phyloP scores from a whole-genome alignment of 2,888 invertebrate genomes.

The Hypomecis atomaria region DNA sequence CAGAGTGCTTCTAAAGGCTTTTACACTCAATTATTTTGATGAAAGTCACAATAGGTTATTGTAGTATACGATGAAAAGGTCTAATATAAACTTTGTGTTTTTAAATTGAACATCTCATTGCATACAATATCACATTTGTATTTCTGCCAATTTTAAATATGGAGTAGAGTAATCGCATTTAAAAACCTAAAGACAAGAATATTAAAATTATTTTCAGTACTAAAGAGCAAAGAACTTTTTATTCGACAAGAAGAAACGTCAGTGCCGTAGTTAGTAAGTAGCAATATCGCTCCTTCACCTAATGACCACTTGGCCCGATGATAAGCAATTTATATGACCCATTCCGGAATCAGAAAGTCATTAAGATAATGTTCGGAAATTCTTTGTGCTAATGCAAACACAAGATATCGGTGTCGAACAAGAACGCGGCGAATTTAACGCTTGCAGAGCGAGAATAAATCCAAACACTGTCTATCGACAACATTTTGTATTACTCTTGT shows the following conservation, averaged over 20 bases:
- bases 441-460: slow-evolving; percentile 36
- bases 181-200: too few relatives aligned
- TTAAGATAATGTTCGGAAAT: slow-evolving; percentile 70
- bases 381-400: slow-evolving; percentile 54
- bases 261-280: slow-evolving; percentile 22
- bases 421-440: slow-evolving; percentile 40
- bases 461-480: slow-evolving; percentile 50
- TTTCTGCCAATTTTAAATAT: too few relatives aligned
- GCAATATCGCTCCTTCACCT: slow-evolving; percentile 56
- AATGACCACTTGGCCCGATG: slow-evolving; percentile 62
- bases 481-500: slow-evolving; percentile 65
- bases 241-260: slow-evolving; percentile 2
- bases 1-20: slow-evolving; percentile 36
- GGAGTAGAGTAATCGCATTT: too few relatives aligned
- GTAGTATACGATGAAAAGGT: not conserved
- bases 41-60: slow-evolving; percentile 7
- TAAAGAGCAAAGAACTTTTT: not conserved
- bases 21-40: slow-evolving; percentile 21
- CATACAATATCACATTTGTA: too few relatives aligned
- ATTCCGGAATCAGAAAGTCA: slow-evolving; percentile 68
- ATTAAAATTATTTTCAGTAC: too few relatives aligned
- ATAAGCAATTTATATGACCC: slow-evolving; percentile 75
- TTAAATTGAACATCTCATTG: not conserved
- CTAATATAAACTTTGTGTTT: not conserved
- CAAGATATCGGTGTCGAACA: slow-evolving; percentile 35